phyloP scores from a whole-genome alignment of 2,797 vertebrate species.

The Pangasius djambal region DNA sequence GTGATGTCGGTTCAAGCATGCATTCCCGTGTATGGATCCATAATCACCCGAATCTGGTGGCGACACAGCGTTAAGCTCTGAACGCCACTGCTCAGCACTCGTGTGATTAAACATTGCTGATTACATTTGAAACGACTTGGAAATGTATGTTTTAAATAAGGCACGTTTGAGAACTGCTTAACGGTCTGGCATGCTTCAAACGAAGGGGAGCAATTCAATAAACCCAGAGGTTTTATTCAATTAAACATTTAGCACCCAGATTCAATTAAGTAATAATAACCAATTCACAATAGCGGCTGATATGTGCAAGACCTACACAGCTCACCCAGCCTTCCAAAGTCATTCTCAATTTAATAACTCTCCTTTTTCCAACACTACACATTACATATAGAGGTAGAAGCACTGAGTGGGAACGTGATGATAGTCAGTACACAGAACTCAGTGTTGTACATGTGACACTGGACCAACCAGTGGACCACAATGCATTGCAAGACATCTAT shows the following conservation, averaged over 20 bases:
- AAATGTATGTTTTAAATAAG: conserved; percentile 50
- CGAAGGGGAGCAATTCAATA: conserved; percentile 64
- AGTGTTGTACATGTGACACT: not conserved
- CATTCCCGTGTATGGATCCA: conserved; percentile 36
- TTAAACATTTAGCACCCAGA: conserved; percentile 69
- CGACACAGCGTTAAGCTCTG: conserved; percentile 47
- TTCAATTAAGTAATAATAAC: conserved; percentile 74
- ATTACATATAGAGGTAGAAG: conserved; percentile 52
- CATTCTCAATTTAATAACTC: conserved; percentile 68
- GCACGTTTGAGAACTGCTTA: conserved; percentile 63
- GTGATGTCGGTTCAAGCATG: conserved; percentile 16
- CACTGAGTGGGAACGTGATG: conserved; percentile 26
- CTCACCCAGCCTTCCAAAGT: conserved; percentile 61
- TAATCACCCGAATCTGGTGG: not conserved
- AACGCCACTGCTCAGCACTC: conserved; percentile 56
- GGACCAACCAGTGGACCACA: not conserved
- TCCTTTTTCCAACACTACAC: conserved; percentile 57
- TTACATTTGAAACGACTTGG: conserved; percentile 64
- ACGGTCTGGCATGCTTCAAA: conserved; percentile 62
- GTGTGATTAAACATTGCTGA: conserved; percentile 68
- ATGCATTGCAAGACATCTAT: not conserved
- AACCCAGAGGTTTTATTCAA: conserved; percentile 69
- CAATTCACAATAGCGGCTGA: conserved; percentile 63
- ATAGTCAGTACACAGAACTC: conserved; percentile 12
- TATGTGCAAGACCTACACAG: conserved; percentile 62